phyloP scores from a whole-genome alignment of 2,113 vertebrate genomes.

The Pogonocichla stellata region DNA sequence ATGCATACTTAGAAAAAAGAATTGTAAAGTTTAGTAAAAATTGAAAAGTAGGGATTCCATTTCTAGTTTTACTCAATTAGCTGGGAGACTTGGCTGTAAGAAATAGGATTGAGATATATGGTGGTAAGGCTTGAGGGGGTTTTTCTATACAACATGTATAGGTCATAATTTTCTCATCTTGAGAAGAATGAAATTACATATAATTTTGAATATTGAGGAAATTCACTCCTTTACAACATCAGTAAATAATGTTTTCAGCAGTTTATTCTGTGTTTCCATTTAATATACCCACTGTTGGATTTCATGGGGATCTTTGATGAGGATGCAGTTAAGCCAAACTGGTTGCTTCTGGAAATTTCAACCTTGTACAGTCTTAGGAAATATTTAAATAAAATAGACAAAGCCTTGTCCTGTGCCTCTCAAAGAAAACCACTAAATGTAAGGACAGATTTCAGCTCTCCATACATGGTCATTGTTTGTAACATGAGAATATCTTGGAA shows the following conservation, averaged over 20 bases:
- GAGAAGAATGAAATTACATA: neutral
- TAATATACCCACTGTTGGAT: neutral
- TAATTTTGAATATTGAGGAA: neutral
- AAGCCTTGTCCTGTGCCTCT: neutral
- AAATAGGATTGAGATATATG: neutral
- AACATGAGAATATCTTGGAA: neutral
- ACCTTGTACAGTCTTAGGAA: neutral
- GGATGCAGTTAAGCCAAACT: neutral
- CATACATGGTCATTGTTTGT: neutral
- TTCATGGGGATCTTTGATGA: neutral
- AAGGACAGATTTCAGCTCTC: neutral
- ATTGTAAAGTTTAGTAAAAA: neutral
- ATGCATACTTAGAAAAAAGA: neutral
- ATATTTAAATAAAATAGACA: neutral
- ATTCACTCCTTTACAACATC: neutral
- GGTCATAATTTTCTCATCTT: neutral
- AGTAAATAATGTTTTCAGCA: neutral
- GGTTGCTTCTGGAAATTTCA: slow-evolving; percentile 8
- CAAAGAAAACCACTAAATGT: accelerated
- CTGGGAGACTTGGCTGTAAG: neutral
- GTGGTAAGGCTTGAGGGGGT: neutral
- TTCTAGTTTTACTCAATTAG: neutral
- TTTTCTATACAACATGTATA: neutral
- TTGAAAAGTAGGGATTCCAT: neutral
- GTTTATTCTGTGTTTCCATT: neutral